These are phyloP conservation scores for Scortum barcoo DNA, from an alignment of 2,113 vertebrate species.

Conservation along the genomic window DNA sequence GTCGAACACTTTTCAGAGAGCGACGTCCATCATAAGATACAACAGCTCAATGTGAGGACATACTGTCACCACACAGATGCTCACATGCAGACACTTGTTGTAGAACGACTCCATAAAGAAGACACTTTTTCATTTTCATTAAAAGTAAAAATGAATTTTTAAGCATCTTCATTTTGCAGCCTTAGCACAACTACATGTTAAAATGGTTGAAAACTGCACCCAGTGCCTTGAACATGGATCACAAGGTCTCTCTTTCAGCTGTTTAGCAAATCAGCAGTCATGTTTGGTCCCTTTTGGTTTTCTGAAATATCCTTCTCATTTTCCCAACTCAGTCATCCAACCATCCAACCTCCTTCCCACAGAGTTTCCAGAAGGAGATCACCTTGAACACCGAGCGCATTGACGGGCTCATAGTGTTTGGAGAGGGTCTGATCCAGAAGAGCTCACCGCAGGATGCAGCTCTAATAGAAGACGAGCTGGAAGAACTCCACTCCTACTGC, in stretches of 20 bases:
- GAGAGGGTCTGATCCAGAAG: conserved; percentile 94
- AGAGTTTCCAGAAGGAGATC: conserved; percentile 98
- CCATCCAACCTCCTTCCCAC: neutral
- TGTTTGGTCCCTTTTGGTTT: conserved; percentile 2
- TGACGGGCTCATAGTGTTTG: conserved; percentile 93
- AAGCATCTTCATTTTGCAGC: neutral
- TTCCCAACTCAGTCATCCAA: conserved; percentile 1
- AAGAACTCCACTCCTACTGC: conserved; percentile 94
- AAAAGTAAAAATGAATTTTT: neutral
- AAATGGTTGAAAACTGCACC: neutral
- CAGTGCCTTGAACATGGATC: neutral
- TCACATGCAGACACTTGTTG: neutral
- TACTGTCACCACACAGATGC: neutral
- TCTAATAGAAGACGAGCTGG: conserved; percentile 93
- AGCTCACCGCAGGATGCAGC: conserved; percentile 90
- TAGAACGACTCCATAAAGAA: neutral
- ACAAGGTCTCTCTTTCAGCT: too few species aligned
- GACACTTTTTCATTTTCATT: too few species aligned
- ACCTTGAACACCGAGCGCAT: conserved; percentile 93
- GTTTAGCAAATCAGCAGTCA: neutral
- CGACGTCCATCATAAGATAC: conserved; percentile 93
- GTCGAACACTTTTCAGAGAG: conserved; percentile 97
- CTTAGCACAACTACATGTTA: neutral
- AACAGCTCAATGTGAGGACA: conserved; percentile 90
- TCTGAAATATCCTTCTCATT: neutral